Conservation (phyloP, 2,113 vertebrate species). For the Fulica atra region DNA sequence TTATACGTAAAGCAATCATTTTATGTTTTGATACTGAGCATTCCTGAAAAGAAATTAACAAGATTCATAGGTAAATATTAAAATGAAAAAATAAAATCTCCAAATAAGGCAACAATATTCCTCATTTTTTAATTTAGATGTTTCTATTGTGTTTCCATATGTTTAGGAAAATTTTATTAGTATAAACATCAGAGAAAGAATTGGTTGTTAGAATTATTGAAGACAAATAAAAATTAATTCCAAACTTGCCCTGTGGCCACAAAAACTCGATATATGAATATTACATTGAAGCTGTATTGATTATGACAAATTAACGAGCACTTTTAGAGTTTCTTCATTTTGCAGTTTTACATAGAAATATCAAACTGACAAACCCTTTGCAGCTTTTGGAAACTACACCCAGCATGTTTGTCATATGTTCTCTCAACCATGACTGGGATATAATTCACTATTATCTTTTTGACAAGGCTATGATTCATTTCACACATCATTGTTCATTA, state of each 20-base stretch:
- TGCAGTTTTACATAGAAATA: slow-evolving; percentile 29
- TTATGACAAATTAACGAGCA: not conserved
- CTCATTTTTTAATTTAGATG: not conserved
- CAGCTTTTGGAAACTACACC: slow-evolving; percentile 9
- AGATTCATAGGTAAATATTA: not conserved
- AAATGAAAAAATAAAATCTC: not conserved
- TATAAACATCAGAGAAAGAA: not conserved
- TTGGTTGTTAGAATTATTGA: not conserved
- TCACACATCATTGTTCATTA: slow-evolving; percentile 75
- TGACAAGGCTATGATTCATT: slow-evolving; percentile 69
- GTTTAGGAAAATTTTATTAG: not conserved
- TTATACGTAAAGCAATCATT: not conserved
- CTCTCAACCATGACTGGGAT: slow-evolving; percentile 25
- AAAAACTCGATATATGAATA: not conserved
- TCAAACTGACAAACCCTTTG: not conserved
- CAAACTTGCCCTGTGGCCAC: not conserved
- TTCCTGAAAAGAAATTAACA: not conserved
- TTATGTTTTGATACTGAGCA: not conserved
- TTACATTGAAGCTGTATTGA: not conserved
- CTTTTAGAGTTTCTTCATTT: not conserved
- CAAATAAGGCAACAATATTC: not conserved
- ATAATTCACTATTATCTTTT: slow-evolving; percentile 72
- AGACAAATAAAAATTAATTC: not conserved
- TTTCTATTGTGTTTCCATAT: not conserved
- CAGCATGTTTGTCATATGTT: not conserved